Evolutionary conservation across 37 sponge, comb jelly and placozoan species (phyloP).

Genomic region (Mnemiopsis leidyi): DNA sequence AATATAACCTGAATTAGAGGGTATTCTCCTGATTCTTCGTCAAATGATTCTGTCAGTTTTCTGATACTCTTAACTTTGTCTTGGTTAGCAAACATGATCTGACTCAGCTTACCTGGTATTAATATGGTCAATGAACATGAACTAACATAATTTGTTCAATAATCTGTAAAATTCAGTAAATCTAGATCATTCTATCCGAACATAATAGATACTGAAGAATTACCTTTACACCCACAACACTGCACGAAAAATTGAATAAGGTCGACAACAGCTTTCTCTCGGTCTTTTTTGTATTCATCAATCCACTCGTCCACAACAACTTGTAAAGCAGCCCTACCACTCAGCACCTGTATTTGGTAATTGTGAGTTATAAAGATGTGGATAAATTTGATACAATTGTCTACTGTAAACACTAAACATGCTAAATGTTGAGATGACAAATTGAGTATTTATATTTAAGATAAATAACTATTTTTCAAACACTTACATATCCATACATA

Average conservation of each 20-base stretch:
- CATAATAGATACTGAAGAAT: neutral
- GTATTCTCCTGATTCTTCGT: constrained; percentile 77
- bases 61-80: constrained; percentile 63
- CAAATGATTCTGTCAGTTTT: constrained; percentile 53
- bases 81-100: constrained; percentile 64
- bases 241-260: constrained; percentile 82
- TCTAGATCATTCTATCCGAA: too few relatives aligned
- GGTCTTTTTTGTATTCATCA: constrained; percentile 74
- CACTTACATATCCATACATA: constrained; percentile 65
- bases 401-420: too few relatives aligned
- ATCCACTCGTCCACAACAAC: constrained; percentile 79
- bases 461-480: too few relatives aligned
- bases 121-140: too few relatives aligned
- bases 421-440: too few relatives aligned
- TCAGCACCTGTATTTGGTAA: neutral
- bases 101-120: constrained; percentile 52
- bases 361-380: neutral
- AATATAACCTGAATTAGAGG: constrained; percentile 73
- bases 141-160: too few relatives aligned
- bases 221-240: constrained; percentile 85
- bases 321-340: constrained; percentile 50
- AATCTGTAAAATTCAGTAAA: too few relatives aligned
- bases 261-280: constrained; percentile 76
- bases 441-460: too few relatives aligned
- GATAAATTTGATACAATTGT: neutral